These are phyloP conservation scores for Mormoops blainvillei DNA, from an alignment of 2,113 vertebrate genomes.

Conservation along the genomic window DNA sequence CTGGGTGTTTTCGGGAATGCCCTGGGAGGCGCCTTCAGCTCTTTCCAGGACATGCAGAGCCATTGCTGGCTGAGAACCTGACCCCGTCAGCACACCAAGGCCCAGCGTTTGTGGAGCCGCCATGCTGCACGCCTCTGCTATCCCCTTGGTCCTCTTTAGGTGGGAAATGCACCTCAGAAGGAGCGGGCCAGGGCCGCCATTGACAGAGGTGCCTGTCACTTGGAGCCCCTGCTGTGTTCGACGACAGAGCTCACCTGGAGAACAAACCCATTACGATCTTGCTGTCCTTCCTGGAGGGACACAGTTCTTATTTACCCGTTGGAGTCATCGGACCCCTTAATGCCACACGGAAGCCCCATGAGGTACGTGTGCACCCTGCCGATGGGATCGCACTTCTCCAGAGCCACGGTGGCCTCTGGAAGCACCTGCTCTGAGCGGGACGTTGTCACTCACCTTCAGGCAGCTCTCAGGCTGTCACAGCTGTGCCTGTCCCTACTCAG, in stretches of 20 bases:
- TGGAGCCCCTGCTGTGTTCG: fast-evolving
- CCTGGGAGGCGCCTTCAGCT: neutral
- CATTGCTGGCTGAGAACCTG: neutral
- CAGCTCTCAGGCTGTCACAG: too few species aligned
- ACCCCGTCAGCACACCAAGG: neutral
- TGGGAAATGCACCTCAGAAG: too few species aligned
- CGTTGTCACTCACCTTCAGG: too few species aligned
- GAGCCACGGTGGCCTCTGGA: neutral
- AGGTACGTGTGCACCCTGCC: fast-evolving
- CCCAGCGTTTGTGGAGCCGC: neutral
- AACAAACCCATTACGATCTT: neutral
- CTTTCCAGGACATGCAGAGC: neutral
- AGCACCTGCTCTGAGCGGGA: too few species aligned
- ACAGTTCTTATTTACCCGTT: neutral
- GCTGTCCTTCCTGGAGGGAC: fast-evolving
- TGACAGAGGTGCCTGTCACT: neutral
- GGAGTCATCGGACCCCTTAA: neutral
- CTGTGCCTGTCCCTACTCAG: too few species aligned
- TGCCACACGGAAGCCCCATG: fast-evolving
- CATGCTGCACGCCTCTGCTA: too few species aligned
- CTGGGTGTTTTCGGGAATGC: fast-evolving
- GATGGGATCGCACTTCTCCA: neutral
- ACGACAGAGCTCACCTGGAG: fast-evolving
- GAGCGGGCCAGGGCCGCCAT: neutral
- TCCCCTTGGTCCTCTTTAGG: neutral